Percentiles rank a stretch among this genome's conserved stretches.
Conservation (phyloP, 2,113 vertebrate genomes). For the Gorsachius goisagi region DNA sequence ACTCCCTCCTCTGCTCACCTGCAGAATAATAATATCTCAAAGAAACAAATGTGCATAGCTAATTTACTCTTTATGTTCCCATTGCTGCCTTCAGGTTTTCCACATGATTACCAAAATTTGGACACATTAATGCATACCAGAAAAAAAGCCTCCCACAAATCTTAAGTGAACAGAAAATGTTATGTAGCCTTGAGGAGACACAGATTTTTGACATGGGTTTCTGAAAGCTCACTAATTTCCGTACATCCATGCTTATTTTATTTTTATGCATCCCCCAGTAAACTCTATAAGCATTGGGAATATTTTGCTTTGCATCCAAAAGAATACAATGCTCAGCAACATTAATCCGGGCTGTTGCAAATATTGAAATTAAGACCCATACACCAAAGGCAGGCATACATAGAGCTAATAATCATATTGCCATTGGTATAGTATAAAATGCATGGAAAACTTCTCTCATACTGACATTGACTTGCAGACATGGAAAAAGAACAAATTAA, state of each 20-base stretch:
- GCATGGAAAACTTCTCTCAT: not conserved
- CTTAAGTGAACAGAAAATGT: not conserved
- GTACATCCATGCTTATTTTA: not conserved
- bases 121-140: not conserved
- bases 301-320: not conserved
- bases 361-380: not conserved
- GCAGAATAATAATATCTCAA: not conserved
- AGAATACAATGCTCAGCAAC: not conserved
- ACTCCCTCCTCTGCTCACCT: not conserved
- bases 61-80: not conserved
- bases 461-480: not conserved
- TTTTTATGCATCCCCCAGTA: not conserved
- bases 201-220: not conserved
- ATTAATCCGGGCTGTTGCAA: not conserved
- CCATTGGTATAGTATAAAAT: not conserved
- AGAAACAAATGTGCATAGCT: not conserved
- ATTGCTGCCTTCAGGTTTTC: not conserved
- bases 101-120: not conserved
- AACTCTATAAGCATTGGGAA: not conserved
- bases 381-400: not conserved
- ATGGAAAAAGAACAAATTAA: constrained; percentile 7
- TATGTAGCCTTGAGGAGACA: not conserved
- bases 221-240: not conserved
- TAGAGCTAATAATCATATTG: not conserved
- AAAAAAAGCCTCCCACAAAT: not conserved